Evolutionary conservation across 2,113 vertebrate species (phyloP), one percentile per base, ranked within the genome.

Genomic region (Furnarius figulus): DNA sequence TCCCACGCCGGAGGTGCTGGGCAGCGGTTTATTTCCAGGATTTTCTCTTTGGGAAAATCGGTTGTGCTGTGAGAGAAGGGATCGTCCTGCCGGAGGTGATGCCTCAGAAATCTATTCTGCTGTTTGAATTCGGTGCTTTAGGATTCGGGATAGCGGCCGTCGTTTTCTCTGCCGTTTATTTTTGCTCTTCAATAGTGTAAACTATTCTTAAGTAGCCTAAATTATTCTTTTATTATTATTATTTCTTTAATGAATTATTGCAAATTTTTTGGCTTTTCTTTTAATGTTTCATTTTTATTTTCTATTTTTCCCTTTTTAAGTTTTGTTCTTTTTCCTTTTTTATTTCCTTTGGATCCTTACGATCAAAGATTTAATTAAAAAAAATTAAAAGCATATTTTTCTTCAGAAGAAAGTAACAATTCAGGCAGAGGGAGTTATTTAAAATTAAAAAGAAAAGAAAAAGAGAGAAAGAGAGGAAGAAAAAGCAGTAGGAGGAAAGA

Each of bases 21-120:
- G 90, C 25, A 73, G 88, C 4, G 5, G 10, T 24, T 77, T 47
- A 33, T 93, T 70, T 44, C 72, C 90, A 73, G 46, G 82, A 44
- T 92, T 96, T 94, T 92, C 63, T 82, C 92, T 92, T 93, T 86
- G 81, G 80, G 82, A 80, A 95, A 96, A 92, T 58, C 79, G 59
- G 37, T 55, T 40, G 65, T 5, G 3, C 18, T 66, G 19, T 61
- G 68, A 25, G 23, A 80, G 73, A 70, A 70, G 58, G 20, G 42
- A 58, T 84, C 7, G 5, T 63, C 31, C 80, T 85, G 49, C 66
- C 31, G 33, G 33, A 61, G 14, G 15, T 14, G 67, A 53, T 11
- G 23, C 37, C 7, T 30, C 46, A 16, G 21, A 94, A 95, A 94
- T 62, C 2, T 56, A 40, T 68, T 40, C 11, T 25, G 37, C 8